Conservation (phyloP, 2,113 vertebrate genomes). For the Campylorhamphus procurvoides region DNA sequence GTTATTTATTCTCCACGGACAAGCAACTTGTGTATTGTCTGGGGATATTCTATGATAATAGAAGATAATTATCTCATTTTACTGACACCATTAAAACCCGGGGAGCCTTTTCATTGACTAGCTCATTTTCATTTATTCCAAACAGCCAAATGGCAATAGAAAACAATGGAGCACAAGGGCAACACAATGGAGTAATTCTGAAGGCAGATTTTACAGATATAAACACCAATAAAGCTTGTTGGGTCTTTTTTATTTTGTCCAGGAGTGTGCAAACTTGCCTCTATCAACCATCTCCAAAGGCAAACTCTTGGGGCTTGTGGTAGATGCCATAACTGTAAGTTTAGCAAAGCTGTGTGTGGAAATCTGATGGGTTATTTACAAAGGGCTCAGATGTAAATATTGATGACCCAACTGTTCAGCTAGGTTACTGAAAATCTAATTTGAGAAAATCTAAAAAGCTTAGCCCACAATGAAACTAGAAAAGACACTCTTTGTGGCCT, state of each 20-base stretch:
- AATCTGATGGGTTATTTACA: conserved; percentile 48
- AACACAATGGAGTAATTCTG: background rate
- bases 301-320: background rate
- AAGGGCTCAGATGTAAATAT: conserved; percentile 40
- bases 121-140: background rate
- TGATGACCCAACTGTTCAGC: conserved; percentile 33
- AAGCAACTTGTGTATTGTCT: background rate
- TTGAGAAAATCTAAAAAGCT: background rate
- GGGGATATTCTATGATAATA: background rate
- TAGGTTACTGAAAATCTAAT: background rate
- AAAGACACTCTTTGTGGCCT: background rate
- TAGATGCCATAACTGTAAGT: background rate
- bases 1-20: background rate
- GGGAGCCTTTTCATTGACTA: background rate
- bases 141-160: background rate
- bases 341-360: background rate
- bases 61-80: background rate
- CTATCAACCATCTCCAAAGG: background rate
- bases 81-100: background rate
- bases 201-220: background rate
- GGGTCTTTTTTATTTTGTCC: background rate
- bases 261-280: background rate
- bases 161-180: background rate
- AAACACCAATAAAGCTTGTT: background rate
- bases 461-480: background rate